Percentiles rank a stretch among this genome's conserved stretches.
Conservation (phyloP, 2,797 vertebrate genomes). For the Pseudopleuronectes americanus region DNA sequence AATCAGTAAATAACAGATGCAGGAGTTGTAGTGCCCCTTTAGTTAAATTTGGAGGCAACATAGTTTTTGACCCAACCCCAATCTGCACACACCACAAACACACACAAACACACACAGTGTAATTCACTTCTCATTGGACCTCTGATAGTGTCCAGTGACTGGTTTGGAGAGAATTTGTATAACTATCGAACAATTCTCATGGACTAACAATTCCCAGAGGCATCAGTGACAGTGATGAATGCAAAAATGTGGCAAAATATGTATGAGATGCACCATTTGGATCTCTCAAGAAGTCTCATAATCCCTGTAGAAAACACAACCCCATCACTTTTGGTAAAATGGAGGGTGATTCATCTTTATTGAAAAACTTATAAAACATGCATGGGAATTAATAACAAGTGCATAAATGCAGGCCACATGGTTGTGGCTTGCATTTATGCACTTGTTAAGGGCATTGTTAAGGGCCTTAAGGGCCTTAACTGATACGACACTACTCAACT, state of each 20-base stretch:
- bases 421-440: too few relatives aligned
- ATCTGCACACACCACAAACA: not conserved
- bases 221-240: not conserved
- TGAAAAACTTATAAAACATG: not conserved
- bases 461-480: too few relatives aligned
- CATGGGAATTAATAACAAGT: not conserved
- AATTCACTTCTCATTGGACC: not conserved
- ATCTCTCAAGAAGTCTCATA: not conserved
- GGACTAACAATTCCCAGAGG: constrained; percentile 4
- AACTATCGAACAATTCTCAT: not conserved
- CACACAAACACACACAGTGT: not conserved
- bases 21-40: not conserved
- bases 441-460: too few relatives aligned
- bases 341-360: not conserved
- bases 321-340: not conserved
- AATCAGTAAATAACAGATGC: constrained; percentile 3
- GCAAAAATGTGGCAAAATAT: constrained; percentile 10
- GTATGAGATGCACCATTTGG: not conserved
- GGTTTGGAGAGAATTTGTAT: not conserved
- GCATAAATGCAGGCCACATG: too few relatives aligned
- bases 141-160: not conserved
- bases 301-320: constrained; percentile 1
- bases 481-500: too few relatives aligned
- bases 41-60: constrained; percentile 5
- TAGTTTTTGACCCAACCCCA: constrained; percentile 21